Evolutionary conservation across 2,888 invertebrate species (phyloP).

Genomic region (Agriotes lineatus): DNA sequence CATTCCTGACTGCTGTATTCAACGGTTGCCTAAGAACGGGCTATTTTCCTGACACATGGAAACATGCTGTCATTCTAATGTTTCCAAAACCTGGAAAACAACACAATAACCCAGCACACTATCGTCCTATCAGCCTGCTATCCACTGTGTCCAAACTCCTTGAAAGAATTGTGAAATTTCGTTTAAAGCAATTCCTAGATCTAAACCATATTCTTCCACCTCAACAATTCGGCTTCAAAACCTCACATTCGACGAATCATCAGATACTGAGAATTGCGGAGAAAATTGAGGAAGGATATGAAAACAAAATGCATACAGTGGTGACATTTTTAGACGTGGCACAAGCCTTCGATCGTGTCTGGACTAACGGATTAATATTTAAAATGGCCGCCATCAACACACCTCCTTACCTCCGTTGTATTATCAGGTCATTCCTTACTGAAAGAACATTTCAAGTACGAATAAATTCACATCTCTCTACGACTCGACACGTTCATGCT

Average conservation of each 20-base stretch:
- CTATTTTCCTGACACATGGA: not conserved
- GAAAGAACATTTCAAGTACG: not conserved
- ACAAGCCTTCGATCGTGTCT: not conserved
- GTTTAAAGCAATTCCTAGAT: not conserved
- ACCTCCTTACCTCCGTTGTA: not conserved
- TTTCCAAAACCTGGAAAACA: not conserved
- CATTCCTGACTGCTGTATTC: not conserved
- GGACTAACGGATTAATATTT: not conserved
- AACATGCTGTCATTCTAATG: not conserved
- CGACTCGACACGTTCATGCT: not conserved
- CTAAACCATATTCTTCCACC: not conserved
- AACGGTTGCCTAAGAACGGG: not conserved
- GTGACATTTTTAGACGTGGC: not conserved
- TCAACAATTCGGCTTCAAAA: not conserved
- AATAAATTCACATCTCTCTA: not conserved
- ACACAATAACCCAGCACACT: not conserved
- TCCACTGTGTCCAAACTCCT: not conserved
- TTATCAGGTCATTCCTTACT: not conserved
- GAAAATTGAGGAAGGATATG: not conserved
- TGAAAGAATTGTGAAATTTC: not conserved
- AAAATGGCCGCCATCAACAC: not conserved
- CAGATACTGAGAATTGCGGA: not conserved
- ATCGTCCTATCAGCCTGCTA: not conserved
- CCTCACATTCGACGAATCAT: not conserved
- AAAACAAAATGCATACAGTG: not conserved